These are phyloP conservation scores for Drosophila anomelani DNA, from an alignment of 2,888 invertebrate genomes.

Conservation along the genomic window DNA sequence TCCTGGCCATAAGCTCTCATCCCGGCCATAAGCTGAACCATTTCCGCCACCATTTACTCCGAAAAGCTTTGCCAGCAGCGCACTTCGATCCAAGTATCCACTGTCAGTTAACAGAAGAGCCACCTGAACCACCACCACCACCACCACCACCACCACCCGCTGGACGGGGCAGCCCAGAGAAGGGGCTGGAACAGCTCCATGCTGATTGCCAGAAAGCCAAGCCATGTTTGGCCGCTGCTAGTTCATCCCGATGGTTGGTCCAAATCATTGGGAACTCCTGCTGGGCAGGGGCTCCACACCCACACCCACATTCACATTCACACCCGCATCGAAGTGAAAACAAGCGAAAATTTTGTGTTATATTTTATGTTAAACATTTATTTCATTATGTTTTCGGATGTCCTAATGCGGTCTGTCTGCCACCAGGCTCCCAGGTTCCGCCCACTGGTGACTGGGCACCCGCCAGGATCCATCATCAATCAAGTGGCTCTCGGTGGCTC, in stretches of 20 bases:
- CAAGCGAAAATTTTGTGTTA: constrained; percentile 33
- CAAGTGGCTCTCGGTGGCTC: constrained; percentile 39
- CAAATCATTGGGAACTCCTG: constrained; percentile 43
- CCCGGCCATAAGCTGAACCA: neutral
- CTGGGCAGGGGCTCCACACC: constrained; percentile 21
- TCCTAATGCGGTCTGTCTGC: constrained; percentile 43
- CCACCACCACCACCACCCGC: neutral
- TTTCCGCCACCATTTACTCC: constrained; percentile 3
- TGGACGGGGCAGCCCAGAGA: no score
- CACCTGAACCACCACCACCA: neutral
- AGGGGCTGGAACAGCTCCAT: constrained; percentile 4
- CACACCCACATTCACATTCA: neutral
- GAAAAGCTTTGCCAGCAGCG: neutral
- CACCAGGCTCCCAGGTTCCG: constrained; percentile 24
- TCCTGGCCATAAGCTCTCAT: neutral
- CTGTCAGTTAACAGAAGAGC: constrained; percentile 7
- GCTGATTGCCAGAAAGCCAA: constrained; percentile 36
- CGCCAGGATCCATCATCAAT: constrained; percentile 54
- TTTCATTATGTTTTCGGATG: constrained; percentile 53
- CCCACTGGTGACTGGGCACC: constrained; percentile 14
- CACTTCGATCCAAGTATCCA: neutral
- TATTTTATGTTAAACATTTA: constrained; percentile 70
- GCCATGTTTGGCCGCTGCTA: constrained; percentile 33
- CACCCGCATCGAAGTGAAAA: constrained; percentile 41
- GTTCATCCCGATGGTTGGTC: constrained; percentile 7